phyloP scores from a whole-genome alignment of 1,140 invertebrate genomes.

The Apis cerana region DNA sequence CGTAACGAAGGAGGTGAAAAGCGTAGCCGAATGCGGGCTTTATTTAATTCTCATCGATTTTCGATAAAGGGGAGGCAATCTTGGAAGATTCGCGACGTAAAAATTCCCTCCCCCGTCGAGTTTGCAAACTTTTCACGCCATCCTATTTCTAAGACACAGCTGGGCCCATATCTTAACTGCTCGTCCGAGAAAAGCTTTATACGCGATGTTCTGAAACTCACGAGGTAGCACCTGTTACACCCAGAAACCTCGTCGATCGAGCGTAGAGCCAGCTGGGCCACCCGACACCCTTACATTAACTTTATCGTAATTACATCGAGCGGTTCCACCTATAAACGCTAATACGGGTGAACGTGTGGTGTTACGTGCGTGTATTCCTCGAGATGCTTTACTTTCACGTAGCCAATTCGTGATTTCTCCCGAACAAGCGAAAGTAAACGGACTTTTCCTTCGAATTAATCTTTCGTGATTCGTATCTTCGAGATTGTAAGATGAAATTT shows the following conservation, averaged over 20 bases:
- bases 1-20: too few relatives aligned
- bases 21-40: too few relatives aligned
- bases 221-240: constrained; percentile 72
- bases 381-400: constrained; percentile 27
- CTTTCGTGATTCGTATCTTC: too few relatives aligned
- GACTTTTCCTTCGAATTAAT: too few relatives aligned
- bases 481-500: too few relatives aligned
- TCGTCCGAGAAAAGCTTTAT: constrained; percentile 51
- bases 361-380: constrained; percentile 37
- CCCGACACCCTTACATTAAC: constrained; percentile 69
- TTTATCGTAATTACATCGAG: constrained; percentile 75
- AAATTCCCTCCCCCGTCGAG: constrained; percentile 7
- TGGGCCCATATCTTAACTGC: constrained; percentile 49
- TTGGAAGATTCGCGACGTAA: not conserved
- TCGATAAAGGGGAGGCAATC: not conserved
- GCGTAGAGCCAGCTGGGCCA: constrained; percentile 60
- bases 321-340: constrained; percentile 43
- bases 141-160: constrained; percentile 36
- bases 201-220: constrained; percentile 57
- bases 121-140: constrained; percentile 37
- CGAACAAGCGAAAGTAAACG: too few relatives aligned
- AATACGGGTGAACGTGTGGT: constrained; percentile 22
- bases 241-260: constrained; percentile 56
- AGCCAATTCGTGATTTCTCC: constrained; percentile 40
- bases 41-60: too few relatives aligned